Base-by-base conservation (phyloP, 1,140 invertebrate genomes). In the Diplogasteroides magnus region DNA sequence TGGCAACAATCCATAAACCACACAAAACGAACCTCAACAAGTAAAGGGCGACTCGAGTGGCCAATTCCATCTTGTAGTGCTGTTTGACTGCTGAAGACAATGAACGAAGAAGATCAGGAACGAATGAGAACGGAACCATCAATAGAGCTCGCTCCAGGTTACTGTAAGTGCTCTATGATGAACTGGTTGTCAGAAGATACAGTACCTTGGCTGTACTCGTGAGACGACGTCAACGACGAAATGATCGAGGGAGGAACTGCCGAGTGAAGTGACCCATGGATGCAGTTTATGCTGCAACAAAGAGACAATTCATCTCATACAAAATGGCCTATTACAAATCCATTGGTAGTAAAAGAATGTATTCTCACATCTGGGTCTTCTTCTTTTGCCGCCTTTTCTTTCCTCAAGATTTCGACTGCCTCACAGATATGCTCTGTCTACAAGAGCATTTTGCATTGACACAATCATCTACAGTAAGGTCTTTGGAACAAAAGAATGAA, bases 121-220 rank as follows among this genome's bases (percentile, higher is more conserved):
- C 90, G 64, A 88, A 87, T 28, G 88, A 87, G 79, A 94, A 93
- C 25, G 93, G 91, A 28, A 97, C 84, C 11, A 94, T 84, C 0
- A 97, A 80, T 1, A 97, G 84, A 0, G 91, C 87, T 84, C 95
- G 91, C 83, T 97, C 92, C 57, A 97, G 84, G 81, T 97, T 92
- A 83, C 92, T 92, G 80, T 25, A 86, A 86, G 77, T 68, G 74
- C n/a, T n/a, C n/a, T n/a, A n/a, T n/a, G n/a, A n/a, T n/a, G n/a
- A n/a, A n/a, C n/a, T n/a, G n/a, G 55, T 72, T 3, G 63, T 27
- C 48, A 2, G 15, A 56, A 26, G 64, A 60, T 29, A n/a, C 68
- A 48, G 19, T 72, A 87, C 86, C 84, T 87, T 64, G 85, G 83
- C 77, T 90, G 88, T 76, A 95, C 89, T 77, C 88, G 88, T 78